Conservation (phyloP, 2,797 vertebrate species). For the Columba guinea region DNA sequence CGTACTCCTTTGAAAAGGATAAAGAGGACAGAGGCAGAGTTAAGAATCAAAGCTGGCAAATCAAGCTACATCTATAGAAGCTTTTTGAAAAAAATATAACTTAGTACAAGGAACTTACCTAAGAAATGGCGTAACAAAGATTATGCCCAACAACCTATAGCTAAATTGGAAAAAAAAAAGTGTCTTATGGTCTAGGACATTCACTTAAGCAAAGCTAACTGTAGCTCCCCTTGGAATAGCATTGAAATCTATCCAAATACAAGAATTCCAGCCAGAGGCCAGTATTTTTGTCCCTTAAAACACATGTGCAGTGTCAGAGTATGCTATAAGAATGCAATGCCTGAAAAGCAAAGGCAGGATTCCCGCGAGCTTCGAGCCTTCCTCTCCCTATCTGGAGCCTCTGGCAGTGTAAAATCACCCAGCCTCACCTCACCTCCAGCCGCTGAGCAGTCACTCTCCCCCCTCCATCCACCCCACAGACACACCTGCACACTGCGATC, state of each 20-base stretch:
- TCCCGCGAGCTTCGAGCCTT: not conserved
- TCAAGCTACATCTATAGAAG: not conserved
- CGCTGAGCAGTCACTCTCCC: not conserved
- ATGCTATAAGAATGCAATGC: not conserved
- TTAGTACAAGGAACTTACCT: not conserved
- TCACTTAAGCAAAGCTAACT: not conserved
- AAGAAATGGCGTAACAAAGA: not conserved
- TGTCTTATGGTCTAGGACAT: not conserved
- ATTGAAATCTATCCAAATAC: not conserved
- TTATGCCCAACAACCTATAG: not conserved
- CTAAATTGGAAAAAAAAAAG: not conserved
- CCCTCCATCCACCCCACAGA: not conserved
- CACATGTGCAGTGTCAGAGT: not conserved
- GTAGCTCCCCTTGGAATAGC: not conserved
- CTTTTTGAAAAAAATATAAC: not conserved
- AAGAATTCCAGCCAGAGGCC: not conserved
- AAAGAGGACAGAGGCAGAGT: slow-evolving; percentile 17
- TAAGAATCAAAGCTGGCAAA: slow-evolving; percentile 24
- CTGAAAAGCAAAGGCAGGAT: not conserved
- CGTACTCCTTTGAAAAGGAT: slow-evolving; percentile 28
- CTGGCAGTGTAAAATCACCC: not conserved
- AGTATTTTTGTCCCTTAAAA: not conserved
- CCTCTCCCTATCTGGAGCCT: not conserved
- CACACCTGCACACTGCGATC: slow-evolving; percentile 7
- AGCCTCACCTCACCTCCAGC: not conserved